phyloP scores from a whole-genome alignment of 2,113 vertebrate species.

The Phainopepla nitens region DNA sequence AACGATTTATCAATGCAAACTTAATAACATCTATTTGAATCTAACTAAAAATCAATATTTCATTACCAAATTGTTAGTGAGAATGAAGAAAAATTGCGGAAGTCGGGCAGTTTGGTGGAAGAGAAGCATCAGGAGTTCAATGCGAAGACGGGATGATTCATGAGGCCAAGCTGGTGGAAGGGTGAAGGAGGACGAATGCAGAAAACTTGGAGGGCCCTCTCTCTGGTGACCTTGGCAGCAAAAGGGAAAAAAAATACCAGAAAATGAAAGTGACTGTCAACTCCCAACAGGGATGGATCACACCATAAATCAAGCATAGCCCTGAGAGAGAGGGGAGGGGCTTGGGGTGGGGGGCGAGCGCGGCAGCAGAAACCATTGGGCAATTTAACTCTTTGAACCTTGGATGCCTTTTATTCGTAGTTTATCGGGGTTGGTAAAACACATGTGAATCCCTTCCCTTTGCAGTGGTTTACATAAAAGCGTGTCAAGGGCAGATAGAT shows the following conservation, averaged over 20 bases:
- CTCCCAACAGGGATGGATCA: constrained; percentile 82
- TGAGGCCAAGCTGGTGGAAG: constrained; percentile 81
- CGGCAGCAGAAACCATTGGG: not conserved
- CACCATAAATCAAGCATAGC: constrained; percentile 84
- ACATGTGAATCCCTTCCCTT: not conserved
- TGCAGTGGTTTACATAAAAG: constrained; percentile 30
- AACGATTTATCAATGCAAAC: constrained; percentile 99
- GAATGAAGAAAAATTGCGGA: constrained; percentile 99
- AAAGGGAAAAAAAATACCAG: constrained; percentile 75
- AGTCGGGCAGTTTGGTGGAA: constrained; percentile 88
- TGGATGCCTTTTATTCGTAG: not conserved
- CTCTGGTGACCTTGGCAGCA: constrained; percentile 87
- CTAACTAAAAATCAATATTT: constrained; percentile 99
- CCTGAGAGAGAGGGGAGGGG: constrained; percentile 46
- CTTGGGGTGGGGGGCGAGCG: not conserved
- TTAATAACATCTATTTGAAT: constrained; percentile 99
- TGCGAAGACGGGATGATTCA: constrained; percentile 99
- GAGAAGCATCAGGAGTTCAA: constrained; percentile 91
- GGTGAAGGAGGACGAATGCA: constrained; percentile 78
- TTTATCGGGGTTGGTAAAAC: not conserved
- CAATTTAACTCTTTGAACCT: constrained; percentile 75
- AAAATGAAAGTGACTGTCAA: constrained; percentile 92
- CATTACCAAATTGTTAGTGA: constrained; percentile 99
- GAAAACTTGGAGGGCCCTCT: constrained; percentile 83
- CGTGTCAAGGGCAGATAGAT: not conserved